Conservation (phyloP, 2,797 vertebrate species). For the Esox masquinongy region DNA sequence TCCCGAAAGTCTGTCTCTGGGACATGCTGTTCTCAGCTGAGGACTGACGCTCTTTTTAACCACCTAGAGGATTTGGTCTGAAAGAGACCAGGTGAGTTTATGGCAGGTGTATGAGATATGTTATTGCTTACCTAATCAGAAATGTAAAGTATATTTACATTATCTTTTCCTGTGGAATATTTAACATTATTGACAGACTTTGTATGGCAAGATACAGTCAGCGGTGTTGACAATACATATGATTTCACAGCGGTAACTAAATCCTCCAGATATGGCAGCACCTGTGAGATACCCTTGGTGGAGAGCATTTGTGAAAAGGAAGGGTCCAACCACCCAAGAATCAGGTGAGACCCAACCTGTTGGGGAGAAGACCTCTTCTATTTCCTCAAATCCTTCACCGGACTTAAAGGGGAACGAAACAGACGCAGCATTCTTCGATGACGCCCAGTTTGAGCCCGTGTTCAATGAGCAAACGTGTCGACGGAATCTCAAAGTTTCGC, state of each 20-base stretch:
- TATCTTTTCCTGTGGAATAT: background rate
- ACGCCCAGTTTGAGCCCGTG: slow-evolving; percentile 47
- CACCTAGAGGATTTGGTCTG: background rate
- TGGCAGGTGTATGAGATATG: background rate
- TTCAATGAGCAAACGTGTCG: slow-evolving; percentile 68
- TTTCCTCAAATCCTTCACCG: slow-evolving; percentile 27
- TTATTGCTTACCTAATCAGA: background rate
- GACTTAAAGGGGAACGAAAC: slow-evolving; percentile 64
- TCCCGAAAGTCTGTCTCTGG: background rate
- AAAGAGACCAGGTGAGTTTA: slow-evolving; percentile 7
- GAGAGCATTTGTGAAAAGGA: slow-evolving; percentile 77
- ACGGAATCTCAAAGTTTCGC: slow-evolving; percentile 79
- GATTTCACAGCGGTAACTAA: background rate
- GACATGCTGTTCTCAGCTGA: background rate
- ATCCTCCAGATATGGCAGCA: slow-evolving; percentile 59
- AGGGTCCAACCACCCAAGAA: slow-evolving; percentile 36
- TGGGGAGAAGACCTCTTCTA: slow-evolving; percentile 31
- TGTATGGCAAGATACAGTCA: background rate
- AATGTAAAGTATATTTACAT: background rate
- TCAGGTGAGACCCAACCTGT: slow-evolving; percentile 28
- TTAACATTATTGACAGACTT: background rate
- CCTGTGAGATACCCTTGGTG: slow-evolving; percentile 69
- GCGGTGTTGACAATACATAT: background rate
- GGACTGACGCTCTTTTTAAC: background rate
- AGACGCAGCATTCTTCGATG: slow-evolving; percentile 41